Conservation (phyloP, 2,888 invertebrate genomes). For the Tribolium freemani region DNA sequence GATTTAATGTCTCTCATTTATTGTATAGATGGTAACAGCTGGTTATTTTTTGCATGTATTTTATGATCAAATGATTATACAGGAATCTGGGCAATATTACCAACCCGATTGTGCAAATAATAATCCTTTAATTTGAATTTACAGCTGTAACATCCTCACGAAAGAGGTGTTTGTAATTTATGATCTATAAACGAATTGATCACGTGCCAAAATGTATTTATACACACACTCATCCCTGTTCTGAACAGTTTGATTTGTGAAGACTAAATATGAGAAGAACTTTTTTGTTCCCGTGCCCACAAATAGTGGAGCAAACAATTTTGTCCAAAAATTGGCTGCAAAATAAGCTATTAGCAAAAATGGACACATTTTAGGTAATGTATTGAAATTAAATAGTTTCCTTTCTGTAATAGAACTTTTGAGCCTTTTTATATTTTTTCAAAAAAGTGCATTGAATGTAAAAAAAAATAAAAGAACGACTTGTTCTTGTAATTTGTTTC, state of each 20-base stretch:
- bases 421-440: slow-evolving; percentile 17
- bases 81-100: background rate
- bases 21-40: slow-evolving; percentile 17
- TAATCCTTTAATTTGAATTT: slow-evolving; percentile 19
- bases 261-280: slow-evolving; percentile 26
- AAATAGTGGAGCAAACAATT: slow-evolving; percentile 35
- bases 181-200: slow-evolving; percentile 17
- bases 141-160: slow-evolving; percentile 30
- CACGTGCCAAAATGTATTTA: slow-evolving; percentile 14
- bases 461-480: slow-evolving; percentile 5
- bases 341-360: slow-evolving; percentile 38
- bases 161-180: slow-evolving; percentile 9
- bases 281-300: slow-evolving; percentile 36
- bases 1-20: slow-evolving; percentile 14
- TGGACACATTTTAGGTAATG: slow-evolving; percentile 43
- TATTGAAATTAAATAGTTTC: slow-evolving; percentile 44
- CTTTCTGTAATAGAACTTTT: slow-evolving; percentile 40
- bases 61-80: background rate
- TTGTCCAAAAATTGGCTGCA: slow-evolving; percentile 42
- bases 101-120: background rate
- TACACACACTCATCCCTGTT: slow-evolving; percentile 16
- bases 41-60: slow-evolving; percentile 22
- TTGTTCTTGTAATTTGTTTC: background rate
- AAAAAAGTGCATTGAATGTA: slow-evolving; percentile 23
- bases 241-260: slow-evolving; percentile 24